Base-by-base conservation (phyloP, 2,113 vertebrate species). In the Erinaceus europaeus region DNA sequence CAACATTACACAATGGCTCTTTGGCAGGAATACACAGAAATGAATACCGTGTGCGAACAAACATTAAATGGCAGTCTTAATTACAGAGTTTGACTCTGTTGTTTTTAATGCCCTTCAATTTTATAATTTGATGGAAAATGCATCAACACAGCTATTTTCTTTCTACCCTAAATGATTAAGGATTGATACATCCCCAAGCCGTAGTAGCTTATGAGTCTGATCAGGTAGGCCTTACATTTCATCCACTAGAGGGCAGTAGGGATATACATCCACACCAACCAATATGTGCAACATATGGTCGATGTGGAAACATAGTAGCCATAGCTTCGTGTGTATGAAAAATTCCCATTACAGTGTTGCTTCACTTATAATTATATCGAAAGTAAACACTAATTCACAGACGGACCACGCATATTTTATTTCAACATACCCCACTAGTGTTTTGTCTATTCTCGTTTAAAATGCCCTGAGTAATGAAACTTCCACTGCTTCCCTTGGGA, bases 41-140 rank as follows among this genome's bases (percentile, higher is more conserved):
- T 95, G 94, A 96, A 95, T 96, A 96, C 95, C 95, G 95, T 95
- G 95, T 96, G 94, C 87, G 93, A 96, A 93, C 93, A 96, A 95
- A 96, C 95, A 95, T 96, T 95, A 95, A 96, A 96, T 95, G 93
- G 95, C 95, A 94, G 93, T 94, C 94, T 96, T 96, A 96, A 96
- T 96, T 96, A 96, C 95, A 96, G 94, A 96, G 90, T 93, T 95
- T 91, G 90, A 94, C 93, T 96, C 93, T 96, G 93, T 96, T 96
- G 94, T 96, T 95, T 96, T 94, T 95, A 96, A 95, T 95, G 95
- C 95, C 94, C 94, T 95, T 94, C 95, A 96, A 95, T 96, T 96
- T 96, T 96, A 96, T 95, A 95, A 96, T 95, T 95, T 95, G 89
- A 95, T 96, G 93, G 92, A 93, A 95, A 96, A 95, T 94, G 95